Conservation (phyloP, 1,140 invertebrate genomes). For the Drosophila obscura region DNA sequence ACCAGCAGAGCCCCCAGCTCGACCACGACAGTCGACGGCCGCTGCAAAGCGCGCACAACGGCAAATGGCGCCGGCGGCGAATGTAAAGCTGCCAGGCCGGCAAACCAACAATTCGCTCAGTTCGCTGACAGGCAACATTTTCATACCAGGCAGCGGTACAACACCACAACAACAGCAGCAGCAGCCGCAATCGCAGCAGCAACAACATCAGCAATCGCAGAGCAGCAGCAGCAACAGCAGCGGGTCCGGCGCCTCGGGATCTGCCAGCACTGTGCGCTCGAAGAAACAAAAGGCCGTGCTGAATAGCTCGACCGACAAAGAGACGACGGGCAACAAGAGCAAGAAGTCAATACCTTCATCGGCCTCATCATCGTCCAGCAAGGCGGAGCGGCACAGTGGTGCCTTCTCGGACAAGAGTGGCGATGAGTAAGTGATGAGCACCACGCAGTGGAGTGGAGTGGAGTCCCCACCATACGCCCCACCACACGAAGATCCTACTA, state of each 20-base stretch:
- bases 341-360: conserved; percentile 63
- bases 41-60: conserved; percentile 8
- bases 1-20: conserved; percentile 22
- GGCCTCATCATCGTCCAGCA: conserved; percentile 70
- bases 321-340: conserved; percentile 37
- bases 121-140: conserved; percentile 91
- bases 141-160: conserved; percentile 86
- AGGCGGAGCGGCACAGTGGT: conserved; percentile 62
- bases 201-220: conserved; percentile 22
- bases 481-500: conserved; percentile 18
- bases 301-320: conserved; percentile 29
- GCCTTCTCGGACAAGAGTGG: conserved; percentile 78
- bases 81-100: conserved; percentile 87
- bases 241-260: conserved; percentile 1
- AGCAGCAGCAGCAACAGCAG: conserved; percentile 39
- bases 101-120: conserved; percentile 95
- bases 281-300: conserved; percentile 63
- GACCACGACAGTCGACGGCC: conserved; percentile 28
- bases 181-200: conserved; percentile 37
- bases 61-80: conserved; percentile 82
- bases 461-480: conserved; percentile 2
- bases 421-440: conserved; percentile 71
- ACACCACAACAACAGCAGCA: conserved; percentile 21
- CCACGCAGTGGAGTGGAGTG: not conserved
- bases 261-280: conserved; percentile 49